These are phyloP conservation scores for Temnothorax longispinosus DNA, from an alignment of 1,140 invertebrate genomes.

Conservation along the genomic window DNA sequence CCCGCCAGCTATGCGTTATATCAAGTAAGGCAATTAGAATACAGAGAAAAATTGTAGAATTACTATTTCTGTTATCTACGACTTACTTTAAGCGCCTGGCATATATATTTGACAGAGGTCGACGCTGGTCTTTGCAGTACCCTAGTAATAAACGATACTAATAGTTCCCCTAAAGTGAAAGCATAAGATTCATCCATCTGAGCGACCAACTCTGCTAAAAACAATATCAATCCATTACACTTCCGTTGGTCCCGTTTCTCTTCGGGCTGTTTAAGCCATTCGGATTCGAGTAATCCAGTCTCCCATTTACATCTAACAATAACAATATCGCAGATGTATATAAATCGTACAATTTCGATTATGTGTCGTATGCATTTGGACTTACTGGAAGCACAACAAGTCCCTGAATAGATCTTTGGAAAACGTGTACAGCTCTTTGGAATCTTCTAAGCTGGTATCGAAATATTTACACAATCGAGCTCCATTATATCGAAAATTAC, in stretches of 20 bases:
- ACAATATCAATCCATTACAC: conserved; percentile 83
- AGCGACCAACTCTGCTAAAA: conserved; percentile 82
- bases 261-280: conserved; percentile 77
- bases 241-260: conserved; percentile 79
- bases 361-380: conserved; percentile 22
- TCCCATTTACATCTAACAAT: conserved; percentile 79
- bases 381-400: conserved; percentile 81
- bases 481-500: conserved; percentile 89
- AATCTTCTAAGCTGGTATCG: conserved; percentile 73
- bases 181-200: conserved; percentile 80
- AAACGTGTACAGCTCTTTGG: background rate
- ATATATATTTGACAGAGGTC: conserved; percentile 84
- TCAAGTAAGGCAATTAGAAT: background rate
- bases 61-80: background rate
- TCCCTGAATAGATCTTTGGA: conserved; percentile 83
- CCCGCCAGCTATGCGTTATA: conserved; percentile 78
- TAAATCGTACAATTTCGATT: background rate
- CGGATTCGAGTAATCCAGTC: conserved; percentile 71
- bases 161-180: conserved; percentile 79
- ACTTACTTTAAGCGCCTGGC: conserved; percentile 84
- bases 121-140: conserved; percentile 81
- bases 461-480: conserved; percentile 88
- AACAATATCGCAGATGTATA: conserved; percentile 22
- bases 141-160: conserved; percentile 81
- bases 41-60: background rate